A percentile compares a stretch with the other conserved stretches of the same genome.
Evolutionary conservation across 2,797 vertebrate species (phyloP).

Genomic region (Bradypodion ventrale): DNA sequence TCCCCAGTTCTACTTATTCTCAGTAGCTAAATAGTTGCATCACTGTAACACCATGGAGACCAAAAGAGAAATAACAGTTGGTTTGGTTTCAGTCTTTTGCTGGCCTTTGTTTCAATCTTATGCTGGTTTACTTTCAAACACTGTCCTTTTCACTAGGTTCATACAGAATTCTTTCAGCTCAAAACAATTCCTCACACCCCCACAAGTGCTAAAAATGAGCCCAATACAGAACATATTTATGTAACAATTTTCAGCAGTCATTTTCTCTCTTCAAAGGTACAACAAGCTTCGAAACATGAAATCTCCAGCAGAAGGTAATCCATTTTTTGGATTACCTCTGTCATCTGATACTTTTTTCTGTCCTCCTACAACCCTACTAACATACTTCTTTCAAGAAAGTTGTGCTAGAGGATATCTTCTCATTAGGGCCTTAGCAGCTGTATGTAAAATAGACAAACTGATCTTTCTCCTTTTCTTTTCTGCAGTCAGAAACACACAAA

Average conservation of each 20-base stretch:
- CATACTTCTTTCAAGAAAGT: not conserved
- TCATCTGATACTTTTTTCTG: conserved; percentile 23
- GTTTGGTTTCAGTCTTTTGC: conserved; percentile 56
- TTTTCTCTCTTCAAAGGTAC: conserved; percentile 64
- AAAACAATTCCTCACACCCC: conserved; percentile 73
- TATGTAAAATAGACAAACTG: no score
- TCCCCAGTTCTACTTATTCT: conserved; percentile 42
- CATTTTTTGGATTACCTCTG: conserved; percentile 1
- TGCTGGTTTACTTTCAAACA: conserved; percentile 71
- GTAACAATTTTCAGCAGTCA: conserved; percentile 73
- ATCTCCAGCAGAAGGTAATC: conserved; percentile 58
- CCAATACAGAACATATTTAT: conserved; percentile 74
- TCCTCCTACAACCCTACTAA: conserved; percentile 8
- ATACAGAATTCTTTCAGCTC: conserved; percentile 70
- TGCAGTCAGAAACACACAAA: no score
- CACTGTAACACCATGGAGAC: conserved; percentile 33
- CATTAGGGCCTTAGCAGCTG: not conserved
- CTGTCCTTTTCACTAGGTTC: conserved; percentile 68
- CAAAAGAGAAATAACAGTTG: conserved; percentile 60
- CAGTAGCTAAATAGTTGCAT: conserved; percentile 27
- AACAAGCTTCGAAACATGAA: conserved; percentile 57
- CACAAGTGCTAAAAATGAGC: conserved; percentile 74
- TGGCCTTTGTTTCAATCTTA: conserved; percentile 60
- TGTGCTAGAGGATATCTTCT: not conserved
- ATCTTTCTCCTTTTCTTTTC: no score